A percentile compares a stretch with the other conserved stretches of the same genome.
Conservation (phyloP, 2,113 vertebrate genomes). For the Terrapene triunguis region DNA sequence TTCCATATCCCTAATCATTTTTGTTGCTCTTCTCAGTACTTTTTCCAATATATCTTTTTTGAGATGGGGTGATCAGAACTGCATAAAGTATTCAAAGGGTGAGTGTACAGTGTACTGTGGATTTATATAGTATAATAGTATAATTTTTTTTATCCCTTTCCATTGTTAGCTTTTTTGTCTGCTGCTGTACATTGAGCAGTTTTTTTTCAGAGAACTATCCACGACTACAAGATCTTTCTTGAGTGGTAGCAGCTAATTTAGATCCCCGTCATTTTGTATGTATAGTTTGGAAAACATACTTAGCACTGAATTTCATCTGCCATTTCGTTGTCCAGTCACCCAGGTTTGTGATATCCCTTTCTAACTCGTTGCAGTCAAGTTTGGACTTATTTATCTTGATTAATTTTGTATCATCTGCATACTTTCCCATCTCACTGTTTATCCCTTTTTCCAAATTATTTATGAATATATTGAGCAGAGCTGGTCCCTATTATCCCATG, state of each 20-base stretch:
- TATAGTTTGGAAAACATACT: neutral
- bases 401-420: neutral
- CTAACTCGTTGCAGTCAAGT: neutral
- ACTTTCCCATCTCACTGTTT: neutral
- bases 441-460: neutral
- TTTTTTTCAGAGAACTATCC: neutral
- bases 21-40: neutral
- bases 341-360: too few relatives aligned
- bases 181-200: neutral
- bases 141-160: neutral
- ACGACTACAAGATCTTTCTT: neutral
- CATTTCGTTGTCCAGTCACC: too few relatives aligned
- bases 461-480: neutral
- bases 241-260: neutral
- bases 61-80: neutral
- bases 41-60: neutral
- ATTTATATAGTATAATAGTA: neutral
- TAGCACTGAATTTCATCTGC: too few relatives aligned
- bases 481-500: neutral
- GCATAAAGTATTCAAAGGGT: neutral
- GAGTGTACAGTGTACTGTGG: neutral
- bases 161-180: neutral
- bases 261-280: neutral
- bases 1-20: neutral
- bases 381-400: neutral